phyloP scores from a whole-genome alignment of 1,140 invertebrate genomes.

The Wiebesia pumilae region DNA sequence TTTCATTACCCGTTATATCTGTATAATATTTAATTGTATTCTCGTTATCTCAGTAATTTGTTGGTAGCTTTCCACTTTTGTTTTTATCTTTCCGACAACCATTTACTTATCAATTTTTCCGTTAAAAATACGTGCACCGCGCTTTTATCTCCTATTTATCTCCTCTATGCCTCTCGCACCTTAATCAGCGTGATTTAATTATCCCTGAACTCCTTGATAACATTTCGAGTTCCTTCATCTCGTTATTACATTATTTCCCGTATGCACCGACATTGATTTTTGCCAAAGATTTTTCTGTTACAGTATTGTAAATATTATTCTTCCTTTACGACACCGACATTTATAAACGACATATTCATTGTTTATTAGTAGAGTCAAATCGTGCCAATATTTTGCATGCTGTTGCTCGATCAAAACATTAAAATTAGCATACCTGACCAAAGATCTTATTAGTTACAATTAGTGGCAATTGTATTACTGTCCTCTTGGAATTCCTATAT shows the following conservation, averaged over 20 bases:
- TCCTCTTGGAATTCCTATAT: too few species aligned
- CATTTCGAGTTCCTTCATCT: too few species aligned
- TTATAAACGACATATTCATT: too few species aligned
- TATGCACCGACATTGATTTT: too few species aligned
- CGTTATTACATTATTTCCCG: too few species aligned
- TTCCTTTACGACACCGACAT: too few species aligned
- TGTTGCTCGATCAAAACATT: not conserved
- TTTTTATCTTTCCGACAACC: not conserved
- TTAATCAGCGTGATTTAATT: not conserved
- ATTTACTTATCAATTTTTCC: not conserved
- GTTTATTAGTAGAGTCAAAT: too few species aligned
- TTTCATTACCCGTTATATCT: too few species aligned
- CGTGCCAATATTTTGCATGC: not conserved
- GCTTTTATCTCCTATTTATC: not conserved
- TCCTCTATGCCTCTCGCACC: not conserved
- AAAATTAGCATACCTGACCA: not conserved
- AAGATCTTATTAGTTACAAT: not conserved
- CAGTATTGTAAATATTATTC: too few species aligned
- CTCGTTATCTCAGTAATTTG: not conserved
- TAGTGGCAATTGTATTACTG: too few species aligned
- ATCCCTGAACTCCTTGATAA: not conserved
- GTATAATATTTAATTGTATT: not conserved
- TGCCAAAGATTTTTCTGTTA: too few species aligned
- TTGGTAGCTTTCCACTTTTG: not conserved
- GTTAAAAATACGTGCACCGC: not conserved